phyloP scores from a whole-genome alignment of 2,888 invertebrate genomes.

The Apamea monoglypha region DNA sequence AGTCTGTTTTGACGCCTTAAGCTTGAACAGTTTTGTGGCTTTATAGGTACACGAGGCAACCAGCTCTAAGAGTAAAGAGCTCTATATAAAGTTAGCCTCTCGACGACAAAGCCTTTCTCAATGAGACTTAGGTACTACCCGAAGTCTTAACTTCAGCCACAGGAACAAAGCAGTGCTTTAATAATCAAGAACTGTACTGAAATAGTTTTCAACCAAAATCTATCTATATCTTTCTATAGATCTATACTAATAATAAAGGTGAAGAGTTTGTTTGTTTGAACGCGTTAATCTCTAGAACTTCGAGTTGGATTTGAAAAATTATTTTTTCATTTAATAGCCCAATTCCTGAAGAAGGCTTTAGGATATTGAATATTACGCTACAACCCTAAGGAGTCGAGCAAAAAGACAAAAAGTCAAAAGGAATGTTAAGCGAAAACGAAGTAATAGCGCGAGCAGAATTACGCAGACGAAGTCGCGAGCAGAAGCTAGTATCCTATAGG shows the following conservation, averaged over 20 bases:
- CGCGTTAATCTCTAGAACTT: background rate
- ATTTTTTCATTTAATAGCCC: background rate
- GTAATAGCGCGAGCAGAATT: background rate
- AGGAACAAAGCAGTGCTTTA: slow-evolving; percentile 11
- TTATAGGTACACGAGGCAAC: background rate
- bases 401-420: background rate
- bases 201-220: background rate
- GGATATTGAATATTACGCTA: background rate
- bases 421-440: background rate
- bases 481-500: background rate
- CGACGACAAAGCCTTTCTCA: background rate
- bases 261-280: background rate
- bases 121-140: background rate
- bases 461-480: too few species aligned
- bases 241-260: background rate
- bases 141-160: background rate
- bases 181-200: slow-evolving; percentile 4
- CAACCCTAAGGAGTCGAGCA: background rate
- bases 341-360: background rate
- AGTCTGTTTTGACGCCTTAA: background rate
- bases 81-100: background rate
- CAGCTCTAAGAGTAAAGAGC: background rate
- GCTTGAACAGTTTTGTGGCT: background rate
- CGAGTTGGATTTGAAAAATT: background rate
- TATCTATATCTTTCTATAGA: background rate